Evolutionary conservation across 2,888 invertebrate genomes (phyloP).

Genomic region (Pyralis farinalis): DNA sequence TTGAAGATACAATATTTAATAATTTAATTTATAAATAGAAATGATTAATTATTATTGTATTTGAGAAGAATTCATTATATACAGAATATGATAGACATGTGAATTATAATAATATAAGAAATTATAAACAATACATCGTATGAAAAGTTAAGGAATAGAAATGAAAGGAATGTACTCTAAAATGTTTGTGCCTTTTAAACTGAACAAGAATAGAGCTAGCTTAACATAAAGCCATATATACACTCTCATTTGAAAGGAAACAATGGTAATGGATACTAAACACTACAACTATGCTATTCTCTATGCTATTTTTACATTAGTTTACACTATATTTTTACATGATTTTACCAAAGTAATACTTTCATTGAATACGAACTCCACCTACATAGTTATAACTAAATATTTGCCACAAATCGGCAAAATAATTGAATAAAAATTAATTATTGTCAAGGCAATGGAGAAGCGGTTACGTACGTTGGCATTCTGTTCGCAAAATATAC

Average conservation of each 20-base stretch:
- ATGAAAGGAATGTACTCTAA: slow-evolving; percentile 8
- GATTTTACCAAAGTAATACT: slow-evolving; percentile 58
- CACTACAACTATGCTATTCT: slow-evolving; percentile 28
- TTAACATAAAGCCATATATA: slow-evolving; percentile 33
- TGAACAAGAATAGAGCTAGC: slow-evolving; percentile 1
- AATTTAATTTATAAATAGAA: background rate
- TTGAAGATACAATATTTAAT: background rate
- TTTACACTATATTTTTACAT: slow-evolving; percentile 41
- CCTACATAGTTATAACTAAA: slow-evolving; percentile 8
- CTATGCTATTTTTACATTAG: slow-evolving; percentile 42
- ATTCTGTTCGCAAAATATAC: slow-evolving; percentile 6
- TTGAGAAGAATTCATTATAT: slow-evolving; percentile 4
- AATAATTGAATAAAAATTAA: slow-evolving; percentile 26
- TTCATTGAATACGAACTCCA: slow-evolving; percentile 58
- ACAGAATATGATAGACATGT: slow-evolving; percentile 2
- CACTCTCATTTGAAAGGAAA: slow-evolving; percentile 29
- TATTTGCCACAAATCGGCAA: slow-evolving; percentile 23
- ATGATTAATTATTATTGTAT: background rate
- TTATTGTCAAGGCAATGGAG: slow-evolving; percentile 46
- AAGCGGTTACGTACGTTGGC: slow-evolving; percentile 23
- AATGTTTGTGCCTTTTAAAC: slow-evolving; percentile 7
- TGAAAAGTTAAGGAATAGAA: slow-evolving; percentile 7
- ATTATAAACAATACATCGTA: slow-evolving; percentile 6
- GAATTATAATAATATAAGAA: slow-evolving; percentile 5
- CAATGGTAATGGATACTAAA: slow-evolving; percentile 26